Evolutionary conservation across 2,113 vertebrate genomes (phyloP).

Genomic region (sheep (Ovis aries)): ARS-UI_Ramb_v3.0 NC_056065.1:18569001-18569500

Average conservation of each 20-base stretch:
- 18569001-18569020: not conserved
- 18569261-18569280: slow-evolving; percentile 68
- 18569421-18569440: slow-evolving; percentile 70
- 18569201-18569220: slow-evolving; percentile 37
- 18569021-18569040: not conserved
- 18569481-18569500: not conserved
- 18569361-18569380: slow-evolving; percentile 75
- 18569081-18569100: not conserved
- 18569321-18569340: slow-evolving; percentile 56
- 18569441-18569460: slow-evolving; percentile 55
- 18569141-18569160: not conserved
- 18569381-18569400: slow-evolving; percentile 75
- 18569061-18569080: not conserved
- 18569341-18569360: slow-evolving; percentile 73
- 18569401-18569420: slow-evolving; percentile 72
- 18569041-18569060: not conserved
- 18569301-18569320: slow-evolving; percentile 59
- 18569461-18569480: not conserved
- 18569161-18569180: not conserved
- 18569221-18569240: slow-evolving; percentile 53
- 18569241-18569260: slow-evolving; percentile 64
- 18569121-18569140: not conserved
- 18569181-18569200: slow-evolving; percentile 53
- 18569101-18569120: not conserved
- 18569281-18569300: slow-evolving; percentile 60